Evolutionary conservation across 2,888 invertebrate species (phyloP).

Genomic region (Drosophila flavopinicola): DNA sequence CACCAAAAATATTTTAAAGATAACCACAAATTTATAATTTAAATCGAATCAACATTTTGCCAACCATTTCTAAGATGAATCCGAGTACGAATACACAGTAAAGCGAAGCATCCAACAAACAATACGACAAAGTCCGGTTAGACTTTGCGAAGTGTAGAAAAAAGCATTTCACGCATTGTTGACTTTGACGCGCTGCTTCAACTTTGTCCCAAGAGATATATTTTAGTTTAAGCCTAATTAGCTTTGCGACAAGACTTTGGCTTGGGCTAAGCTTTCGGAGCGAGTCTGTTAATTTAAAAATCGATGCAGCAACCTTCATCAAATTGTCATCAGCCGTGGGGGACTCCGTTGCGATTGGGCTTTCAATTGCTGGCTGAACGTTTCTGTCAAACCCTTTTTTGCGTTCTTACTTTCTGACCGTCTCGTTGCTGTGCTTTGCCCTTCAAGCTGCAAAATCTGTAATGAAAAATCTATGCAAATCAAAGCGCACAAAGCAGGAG

Average conservation of each 20-base stretch:
- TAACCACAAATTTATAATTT: too few relatives aligned
- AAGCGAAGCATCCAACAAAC: conserved; percentile 4
- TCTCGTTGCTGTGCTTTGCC: conserved; percentile 16
- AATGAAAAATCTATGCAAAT: conserved; percentile 81
- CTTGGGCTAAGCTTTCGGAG: conserved; percentile 49
- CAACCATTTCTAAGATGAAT: not conserved
- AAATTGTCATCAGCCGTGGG: conserved; percentile 73
- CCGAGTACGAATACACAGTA: not conserved
- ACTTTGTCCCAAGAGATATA: conserved; percentile 65
- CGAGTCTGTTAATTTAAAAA: conserved; percentile 75
- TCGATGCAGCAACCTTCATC: conserved; percentile 75
- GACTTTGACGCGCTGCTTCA: conserved; percentile 67
- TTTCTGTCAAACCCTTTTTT: conserved; percentile 52
- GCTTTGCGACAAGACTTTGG: conserved; percentile 62
- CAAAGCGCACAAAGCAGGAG: conserved; percentile 54
- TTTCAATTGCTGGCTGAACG: conserved; percentile 53
- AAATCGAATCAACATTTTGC: too few relatives aligned
- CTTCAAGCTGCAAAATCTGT: conserved; percentile 65
- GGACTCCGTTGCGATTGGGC: conserved; percentile 19
- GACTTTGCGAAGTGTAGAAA: conserved; percentile 36
- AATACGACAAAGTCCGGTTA: not conserved
- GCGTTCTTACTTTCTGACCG: conserved; percentile 5
- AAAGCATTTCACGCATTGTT: conserved; percentile 74
- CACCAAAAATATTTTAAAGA: too few relatives aligned
- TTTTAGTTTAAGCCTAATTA: conserved; percentile 76